These are phyloP conservation scores for Odocoileus virginianus DNA, from an alignment of 2,113 vertebrate genomes.

Conservation along the genomic window DNA sequence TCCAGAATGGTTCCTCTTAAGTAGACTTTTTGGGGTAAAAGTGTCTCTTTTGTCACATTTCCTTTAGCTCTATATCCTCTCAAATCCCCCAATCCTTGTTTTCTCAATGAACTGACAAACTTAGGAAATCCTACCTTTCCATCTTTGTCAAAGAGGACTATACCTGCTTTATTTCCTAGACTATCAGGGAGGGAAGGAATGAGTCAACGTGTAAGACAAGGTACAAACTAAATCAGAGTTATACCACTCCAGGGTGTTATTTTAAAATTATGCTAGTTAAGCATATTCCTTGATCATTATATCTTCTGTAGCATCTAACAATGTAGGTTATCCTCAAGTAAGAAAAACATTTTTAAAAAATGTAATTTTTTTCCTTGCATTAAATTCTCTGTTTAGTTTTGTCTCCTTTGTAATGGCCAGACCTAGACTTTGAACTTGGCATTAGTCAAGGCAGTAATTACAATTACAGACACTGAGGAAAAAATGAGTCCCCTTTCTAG, in stretches of 20 bases:
- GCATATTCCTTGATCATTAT: background rate
- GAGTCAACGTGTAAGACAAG: background rate
- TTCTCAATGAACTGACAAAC: background rate
- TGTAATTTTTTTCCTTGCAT: background rate
- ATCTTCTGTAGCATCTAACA: background rate
- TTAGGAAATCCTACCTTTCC: background rate
- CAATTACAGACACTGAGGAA: conserved; percentile 15
- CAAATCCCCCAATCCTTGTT: background rate
- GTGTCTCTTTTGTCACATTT: background rate
- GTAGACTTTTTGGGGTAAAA: background rate
- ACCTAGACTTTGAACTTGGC: background rate
- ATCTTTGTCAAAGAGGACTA: background rate
- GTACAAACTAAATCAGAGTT: background rate
- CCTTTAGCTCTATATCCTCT: background rate
- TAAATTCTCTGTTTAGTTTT: conserved; percentile 18
- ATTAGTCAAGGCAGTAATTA: background rate
- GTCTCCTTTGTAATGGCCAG: background rate
- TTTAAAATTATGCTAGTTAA: background rate
- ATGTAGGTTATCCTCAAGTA: background rate
- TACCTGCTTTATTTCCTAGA: background rate
- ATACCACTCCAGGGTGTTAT: background rate
- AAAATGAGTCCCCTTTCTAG: background rate
- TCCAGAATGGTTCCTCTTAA: background rate
- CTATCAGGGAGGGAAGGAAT: background rate
- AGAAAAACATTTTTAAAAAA: background rate